Percentiles rank a stretch among this genome's conserved stretches.
These are phyloP conservation scores for Elanus axillaris DNA, from an alignment of 2,113 vertebrate species.

Conservation along the genomic window DNA sequence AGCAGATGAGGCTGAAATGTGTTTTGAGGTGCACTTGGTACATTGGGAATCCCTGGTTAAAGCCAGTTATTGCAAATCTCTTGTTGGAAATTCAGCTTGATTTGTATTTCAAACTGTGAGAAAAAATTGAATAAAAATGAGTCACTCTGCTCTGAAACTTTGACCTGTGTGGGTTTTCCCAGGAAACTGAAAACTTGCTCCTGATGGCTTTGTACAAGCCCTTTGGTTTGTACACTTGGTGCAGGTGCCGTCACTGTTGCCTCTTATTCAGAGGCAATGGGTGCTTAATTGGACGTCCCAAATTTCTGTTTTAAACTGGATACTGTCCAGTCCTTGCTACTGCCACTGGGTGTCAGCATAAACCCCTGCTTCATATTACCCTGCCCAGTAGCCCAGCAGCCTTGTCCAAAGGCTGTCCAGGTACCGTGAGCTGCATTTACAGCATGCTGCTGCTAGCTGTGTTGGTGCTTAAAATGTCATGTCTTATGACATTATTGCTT, in stretches of 20 bases:
- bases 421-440: rapidly evolving
- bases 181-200: neutral
- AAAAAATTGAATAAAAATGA: neutral
- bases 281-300: neutral
- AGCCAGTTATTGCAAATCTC: neutral
- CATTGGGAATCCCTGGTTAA: neutral
- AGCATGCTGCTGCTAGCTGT: rapidly evolving
- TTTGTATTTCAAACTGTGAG: neutral
- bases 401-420: neutral
- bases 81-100: neutral
- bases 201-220: neutral
- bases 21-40: rapidly evolving
- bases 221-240: neutral
- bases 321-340: rapidly evolving
- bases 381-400: rapidly evolving
- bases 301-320: neutral
- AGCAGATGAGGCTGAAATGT: neutral
- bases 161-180: neutral
- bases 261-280: neutral
- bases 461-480: rapidly evolving
- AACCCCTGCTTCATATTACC: neutral
- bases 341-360: constrained; percentile 13
- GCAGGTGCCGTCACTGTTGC: neutral
- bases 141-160: neutral
- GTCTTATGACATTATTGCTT: neutral